Percentiles rank a stretch among this genome's conserved stretches.
Evolutionary conservation across 2,797 vertebrate species (phyloP).

Genomic region (Pygocentrus nattereri): DNA sequence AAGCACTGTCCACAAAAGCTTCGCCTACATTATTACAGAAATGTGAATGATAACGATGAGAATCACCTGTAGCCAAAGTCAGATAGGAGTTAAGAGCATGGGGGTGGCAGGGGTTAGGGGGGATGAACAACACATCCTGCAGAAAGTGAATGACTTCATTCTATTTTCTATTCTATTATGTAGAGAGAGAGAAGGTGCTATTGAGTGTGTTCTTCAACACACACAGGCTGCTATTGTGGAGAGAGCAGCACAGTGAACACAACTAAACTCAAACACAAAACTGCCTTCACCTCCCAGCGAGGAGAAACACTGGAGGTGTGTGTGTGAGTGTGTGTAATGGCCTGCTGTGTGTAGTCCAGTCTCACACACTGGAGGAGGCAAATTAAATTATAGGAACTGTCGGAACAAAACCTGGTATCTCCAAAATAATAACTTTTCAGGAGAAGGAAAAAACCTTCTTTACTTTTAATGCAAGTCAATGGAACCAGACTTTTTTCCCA

Average conservation of each 20-base stretch:
- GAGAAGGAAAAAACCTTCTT: too few species aligned
- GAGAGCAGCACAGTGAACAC: neutral
- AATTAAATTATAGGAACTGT: too few species aligned
- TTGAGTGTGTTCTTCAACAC: neutral
- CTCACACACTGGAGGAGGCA: slow-evolving; percentile 4
- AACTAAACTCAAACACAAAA: neutral
- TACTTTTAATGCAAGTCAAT: too few species aligned
- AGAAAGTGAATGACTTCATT: neutral
- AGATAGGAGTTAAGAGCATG: neutral
- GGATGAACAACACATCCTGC: neutral
- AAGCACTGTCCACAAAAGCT: neutral
- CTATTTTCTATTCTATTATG: neutral
- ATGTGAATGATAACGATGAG: slow-evolving; percentile 1
- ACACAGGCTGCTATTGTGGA: neutral
- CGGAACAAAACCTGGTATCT: too few species aligned
- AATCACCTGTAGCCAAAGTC: neutral
- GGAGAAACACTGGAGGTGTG: neutral
- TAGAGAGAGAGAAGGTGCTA: neutral
- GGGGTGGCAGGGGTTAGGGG: neutral
- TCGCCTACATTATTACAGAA: neutral
- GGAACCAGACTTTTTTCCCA: too few species aligned
- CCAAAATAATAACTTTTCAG: too few species aligned
- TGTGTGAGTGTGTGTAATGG: neutral
- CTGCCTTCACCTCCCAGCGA: neutral
- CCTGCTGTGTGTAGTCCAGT: neutral